These are phyloP conservation scores for Melierax canorus DNA, from an alignment of 2,113 vertebrate genomes.

Conservation along the genomic window DNA sequence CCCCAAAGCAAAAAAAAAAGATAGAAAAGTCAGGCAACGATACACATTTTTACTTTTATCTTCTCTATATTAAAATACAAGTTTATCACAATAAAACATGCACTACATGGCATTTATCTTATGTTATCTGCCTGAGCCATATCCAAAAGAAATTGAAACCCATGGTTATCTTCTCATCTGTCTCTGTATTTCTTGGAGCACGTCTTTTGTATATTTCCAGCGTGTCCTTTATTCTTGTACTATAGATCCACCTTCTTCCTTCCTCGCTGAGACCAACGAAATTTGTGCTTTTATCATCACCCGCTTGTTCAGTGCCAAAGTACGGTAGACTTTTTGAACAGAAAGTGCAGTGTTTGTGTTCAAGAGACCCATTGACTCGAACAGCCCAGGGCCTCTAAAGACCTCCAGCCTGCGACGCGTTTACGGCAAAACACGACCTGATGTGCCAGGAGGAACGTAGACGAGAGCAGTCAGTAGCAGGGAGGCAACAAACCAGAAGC, in stretches of 20 bases:
- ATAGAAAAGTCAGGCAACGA: background rate
- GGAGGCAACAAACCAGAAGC: background rate
- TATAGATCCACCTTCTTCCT: accelerated
- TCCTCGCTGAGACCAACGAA: background rate
- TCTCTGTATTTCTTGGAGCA: background rate
- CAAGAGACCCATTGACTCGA: background rate
- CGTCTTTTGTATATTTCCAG: background rate
- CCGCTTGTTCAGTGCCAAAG: background rate
- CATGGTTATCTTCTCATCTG: background rate
- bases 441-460: background rate
- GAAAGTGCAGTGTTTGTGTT: background rate
- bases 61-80: background rate
- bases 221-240: background rate
- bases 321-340: background rate
- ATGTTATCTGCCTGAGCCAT: background rate
- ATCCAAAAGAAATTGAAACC: background rate
- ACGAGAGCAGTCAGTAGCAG: background rate
- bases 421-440: background rate
- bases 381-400: background rate
- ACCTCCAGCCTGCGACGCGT: accelerated
- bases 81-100: background rate
- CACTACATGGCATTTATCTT: background rate
- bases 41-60: background rate
- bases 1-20: background rate
- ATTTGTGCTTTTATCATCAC: background rate